Percentiles rank a stretch among this genome's conserved stretches.
These are phyloP conservation scores for Callaeas wilsoni DNA, from an alignment of 2,113 vertebrate genomes.

Conservation along the genomic window DNA sequence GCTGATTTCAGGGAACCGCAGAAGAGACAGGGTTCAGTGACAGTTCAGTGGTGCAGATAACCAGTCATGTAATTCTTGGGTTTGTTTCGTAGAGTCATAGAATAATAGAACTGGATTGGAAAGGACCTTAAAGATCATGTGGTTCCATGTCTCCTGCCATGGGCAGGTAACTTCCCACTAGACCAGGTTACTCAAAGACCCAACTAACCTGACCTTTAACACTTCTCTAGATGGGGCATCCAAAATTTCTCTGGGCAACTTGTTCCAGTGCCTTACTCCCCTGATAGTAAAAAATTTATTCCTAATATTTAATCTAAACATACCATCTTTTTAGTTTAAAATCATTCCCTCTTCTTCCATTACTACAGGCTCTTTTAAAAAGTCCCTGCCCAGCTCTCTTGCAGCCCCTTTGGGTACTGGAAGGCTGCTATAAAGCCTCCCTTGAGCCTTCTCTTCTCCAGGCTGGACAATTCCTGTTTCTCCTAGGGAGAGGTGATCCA, in stretches of 20 bases:
- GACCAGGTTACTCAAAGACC: not conserved
- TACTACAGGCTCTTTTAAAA: accelerated
- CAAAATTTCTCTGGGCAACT: not conserved
- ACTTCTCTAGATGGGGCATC: not conserved
- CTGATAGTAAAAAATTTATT: not conserved
- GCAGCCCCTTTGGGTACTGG: accelerated
- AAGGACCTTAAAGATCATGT: not conserved
- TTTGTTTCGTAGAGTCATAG: not conserved
- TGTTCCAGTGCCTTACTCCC: not conserved
- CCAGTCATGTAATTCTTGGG: not conserved
- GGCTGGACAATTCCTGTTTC: not conserved
- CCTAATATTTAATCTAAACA: not conserved
- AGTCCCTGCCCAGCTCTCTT: not conserved
- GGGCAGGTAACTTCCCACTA: not conserved
- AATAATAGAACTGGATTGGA: not conserved
- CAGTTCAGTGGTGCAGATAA: not conserved
- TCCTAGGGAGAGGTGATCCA: not conserved
- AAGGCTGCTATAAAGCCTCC: not conserved
- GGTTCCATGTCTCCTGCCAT: not conserved
- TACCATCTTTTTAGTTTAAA: not conserved
- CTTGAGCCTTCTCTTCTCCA: not conserved
- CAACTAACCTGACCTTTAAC: not conserved
- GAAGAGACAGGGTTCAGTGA: not conserved
- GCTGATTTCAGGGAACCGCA: not conserved
- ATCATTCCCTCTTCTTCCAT: not conserved